Base-by-base conservation (phyloP, 2,797 vertebrate genomes). In the Channallabes apus region DNA sequence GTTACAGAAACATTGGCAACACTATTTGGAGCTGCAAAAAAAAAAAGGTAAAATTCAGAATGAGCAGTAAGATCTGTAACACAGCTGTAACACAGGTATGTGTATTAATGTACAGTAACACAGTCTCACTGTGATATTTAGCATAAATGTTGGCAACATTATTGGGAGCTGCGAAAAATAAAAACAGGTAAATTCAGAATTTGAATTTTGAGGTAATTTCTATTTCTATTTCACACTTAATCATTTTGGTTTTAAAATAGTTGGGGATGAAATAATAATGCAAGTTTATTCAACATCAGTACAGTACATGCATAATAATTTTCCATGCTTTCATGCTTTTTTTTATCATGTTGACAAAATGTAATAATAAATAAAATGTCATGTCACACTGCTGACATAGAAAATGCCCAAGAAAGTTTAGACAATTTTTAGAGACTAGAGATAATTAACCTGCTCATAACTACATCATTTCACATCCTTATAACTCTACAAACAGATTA, bases 101-200 rank as follows among this genome's bases (percentile, higher is more conserved):
- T 38, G 38, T 38, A 38, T 38, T 38, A 38, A 38, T 38, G 38
- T 32, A 32, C 32, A 32, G 35, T 4, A 35, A 35, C 38, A 38
- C 38, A 38, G 38, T 38, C 38, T 38, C 38, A 38, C 38, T 38
- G 38, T 5, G 38, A 38, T 38, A 38, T 38, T 38, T 38, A 38
- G 0, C 38, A 38, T 32, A 32, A 46, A 93, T 88, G 0, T 0
- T 20, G 35, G 7, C 0, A 82, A 93, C 86, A 29, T 0, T 18
- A 24, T 51, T 4, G 14, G 93, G 93, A 88, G 88, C 93, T 94
- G 87, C 87, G 6, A 85, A 32, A 85, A 67, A 87, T 1, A 27
- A 20, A 69, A 41, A 51, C 14, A 38, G 1, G 6, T 22, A 22
- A 71, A 69, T 35, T 71, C 20, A 24, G n/a, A 71, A 9, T 68